These are phyloP conservation scores for Lumbricus terrestris DNA, from an alignment of 2,888 invertebrate genomes.

Conservation along the genomic window DNA sequence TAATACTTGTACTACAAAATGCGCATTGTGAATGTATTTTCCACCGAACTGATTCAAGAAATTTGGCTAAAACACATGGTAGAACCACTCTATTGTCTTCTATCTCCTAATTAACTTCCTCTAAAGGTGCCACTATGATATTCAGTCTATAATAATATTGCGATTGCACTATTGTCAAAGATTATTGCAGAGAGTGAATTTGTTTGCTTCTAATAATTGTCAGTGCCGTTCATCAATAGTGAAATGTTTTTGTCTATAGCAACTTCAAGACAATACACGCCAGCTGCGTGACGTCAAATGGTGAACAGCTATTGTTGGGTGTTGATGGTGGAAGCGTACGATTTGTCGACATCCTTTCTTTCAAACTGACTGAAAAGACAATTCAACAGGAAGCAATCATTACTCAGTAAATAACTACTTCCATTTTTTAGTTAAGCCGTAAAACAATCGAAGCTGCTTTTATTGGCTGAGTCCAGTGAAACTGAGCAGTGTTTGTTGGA, in stretches of 20 bases:
- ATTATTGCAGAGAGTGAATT: not conserved
- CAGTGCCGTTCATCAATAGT: not conserved
- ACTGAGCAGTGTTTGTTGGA: not conserved
- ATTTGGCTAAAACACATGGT: too few relatives aligned
- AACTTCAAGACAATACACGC: constrained; percentile 83
- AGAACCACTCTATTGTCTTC: too few relatives aligned
- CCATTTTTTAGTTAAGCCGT: not conserved
- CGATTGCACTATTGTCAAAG: not conserved
- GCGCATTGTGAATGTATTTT: too few relatives aligned
- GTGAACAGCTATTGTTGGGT: constrained; percentile 80
- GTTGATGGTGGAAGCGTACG: constrained; percentile 95
- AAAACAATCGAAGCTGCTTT: not conserved
- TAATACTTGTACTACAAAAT: too few relatives aligned
- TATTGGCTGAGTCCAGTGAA: not conserved
- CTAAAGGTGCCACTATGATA: too few relatives aligned
- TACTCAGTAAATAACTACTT: constrained; percentile 75
- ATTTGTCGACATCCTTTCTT: constrained; percentile 76
- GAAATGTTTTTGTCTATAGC: constrained; percentile 18
- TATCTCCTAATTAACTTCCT: too few relatives aligned
- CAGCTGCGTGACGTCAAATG: constrained; percentile 77
- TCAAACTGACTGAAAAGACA: constrained; percentile 79
- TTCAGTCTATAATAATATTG: too few relatives aligned
- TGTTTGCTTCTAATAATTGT: not conserved
- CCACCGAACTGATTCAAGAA: too few relatives aligned
- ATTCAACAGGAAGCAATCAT: constrained; percentile 94